Conservation (phyloP, 1,140 invertebrate species). For the Coptotermes formosanus region DNA sequence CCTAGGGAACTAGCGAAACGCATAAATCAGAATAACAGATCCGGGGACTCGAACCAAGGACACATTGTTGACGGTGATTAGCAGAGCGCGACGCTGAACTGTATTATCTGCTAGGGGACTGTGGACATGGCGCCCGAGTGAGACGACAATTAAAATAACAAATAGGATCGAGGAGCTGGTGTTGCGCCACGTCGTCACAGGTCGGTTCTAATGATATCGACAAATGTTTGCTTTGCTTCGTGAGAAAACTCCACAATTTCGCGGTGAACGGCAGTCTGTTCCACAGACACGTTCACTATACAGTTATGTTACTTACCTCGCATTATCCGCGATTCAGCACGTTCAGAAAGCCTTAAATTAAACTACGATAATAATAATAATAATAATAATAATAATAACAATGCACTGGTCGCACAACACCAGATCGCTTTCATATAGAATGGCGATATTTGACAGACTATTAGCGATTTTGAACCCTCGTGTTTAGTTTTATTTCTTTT, state of each 20-base stretch:
- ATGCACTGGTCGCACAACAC: no score
- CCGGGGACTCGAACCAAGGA: neutral
- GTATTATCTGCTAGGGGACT: neutral
- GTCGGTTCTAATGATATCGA: neutral
- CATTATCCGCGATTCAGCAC: no score
- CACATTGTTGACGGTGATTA: neutral
- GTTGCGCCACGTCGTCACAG: neutral
- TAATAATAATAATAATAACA: no score
- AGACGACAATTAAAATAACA: neutral
- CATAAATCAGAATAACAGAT: no score
- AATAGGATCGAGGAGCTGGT: conserved; percentile 3
- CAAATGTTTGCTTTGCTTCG: conserved; percentile 2
- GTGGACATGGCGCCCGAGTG: neutral
- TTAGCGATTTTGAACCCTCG: no score
- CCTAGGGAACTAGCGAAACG: no score
- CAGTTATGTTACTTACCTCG: no score
- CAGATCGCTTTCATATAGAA: no score
- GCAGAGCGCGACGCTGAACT: neutral
- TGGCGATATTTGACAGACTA: no score
- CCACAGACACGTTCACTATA: neutral
- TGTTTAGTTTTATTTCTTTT: no score
- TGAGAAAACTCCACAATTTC: conserved; percentile 16
- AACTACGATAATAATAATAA: no score
- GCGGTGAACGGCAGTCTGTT: neutral
- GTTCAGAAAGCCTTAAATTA: no score